Base-by-base conservation (phyloP, 2,113 vertebrate species). In the Otis tarda region DNA sequence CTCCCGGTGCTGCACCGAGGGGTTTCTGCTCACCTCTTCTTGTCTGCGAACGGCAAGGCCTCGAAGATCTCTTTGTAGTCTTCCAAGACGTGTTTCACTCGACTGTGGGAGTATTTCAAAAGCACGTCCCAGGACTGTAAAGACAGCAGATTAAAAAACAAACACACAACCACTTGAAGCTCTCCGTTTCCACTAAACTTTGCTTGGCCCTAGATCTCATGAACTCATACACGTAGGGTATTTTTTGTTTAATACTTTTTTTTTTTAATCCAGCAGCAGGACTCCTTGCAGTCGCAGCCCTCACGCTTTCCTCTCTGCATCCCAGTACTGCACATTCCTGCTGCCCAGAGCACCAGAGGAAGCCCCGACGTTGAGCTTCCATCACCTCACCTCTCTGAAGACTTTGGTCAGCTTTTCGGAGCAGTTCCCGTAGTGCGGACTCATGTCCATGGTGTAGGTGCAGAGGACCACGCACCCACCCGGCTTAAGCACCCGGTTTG, bases 11-110 rank as follows among this genome's bases (percentile, higher is more conserved):
- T 43, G n/a, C 5, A 1, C 24, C 1, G 0, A 75, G 35, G 52
- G 28, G n/a, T 27, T 52, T 81, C 37, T 50, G 63, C 98, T 98
- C 96, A 99, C 98, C 98, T 98, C 94, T 98, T 98, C 84, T 99
- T 99, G 79, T 98, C 97, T 61, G 97, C 86, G 85, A 98, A 98
- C 0, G 97, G 95, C 53, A 98, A 76, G 43, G 98, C 94, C 43
- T 97, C 92, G 33, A 97, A 98, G 49, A 98, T 95, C 41, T 94
- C 79, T 71, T 95, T 94, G 84, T 97, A 97, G 57, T 97, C 35
- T 2, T 88, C 83, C 70, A 76, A 22, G 30, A 97, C 89, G 0
- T 6, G 24, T 30, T 95, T 90, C 33, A 94, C 0, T 83, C 41
- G 95, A 2, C 13, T n/a, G 27, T 95, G 79, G 0, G 80, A 23